These are phyloP conservation scores for Campaea margaritaria DNA, from an alignment of 2,888 invertebrate species.

Conservation along the genomic window DNA sequence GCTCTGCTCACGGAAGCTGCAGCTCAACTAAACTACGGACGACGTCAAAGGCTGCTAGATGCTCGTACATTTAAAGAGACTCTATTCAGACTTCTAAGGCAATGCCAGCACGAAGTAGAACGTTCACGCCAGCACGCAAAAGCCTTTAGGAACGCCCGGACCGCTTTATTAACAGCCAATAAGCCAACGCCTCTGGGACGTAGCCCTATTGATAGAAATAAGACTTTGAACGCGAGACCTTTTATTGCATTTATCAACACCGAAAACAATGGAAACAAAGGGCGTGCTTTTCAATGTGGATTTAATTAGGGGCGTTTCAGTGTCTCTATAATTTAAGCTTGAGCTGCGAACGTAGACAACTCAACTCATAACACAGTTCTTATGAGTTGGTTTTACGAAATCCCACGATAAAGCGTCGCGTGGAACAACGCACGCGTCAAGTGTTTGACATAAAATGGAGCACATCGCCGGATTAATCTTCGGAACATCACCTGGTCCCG, in stretches of 20 bases:
- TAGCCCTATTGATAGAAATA: constrained; percentile 41
- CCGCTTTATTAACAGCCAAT: constrained; percentile 66
- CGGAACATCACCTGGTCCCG: constrained; percentile 45
- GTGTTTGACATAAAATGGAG: constrained; percentile 22
- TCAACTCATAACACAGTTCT: no score
- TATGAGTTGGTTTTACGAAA: neutral
- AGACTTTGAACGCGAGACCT: constrained; percentile 30
- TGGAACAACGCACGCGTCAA: neutral
- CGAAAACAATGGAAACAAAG: constrained; percentile 20
- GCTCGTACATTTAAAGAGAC: constrained; percentile 51
- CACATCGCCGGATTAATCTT: constrained; percentile 45
- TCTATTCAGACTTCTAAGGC: constrained; percentile 46
- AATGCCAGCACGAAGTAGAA: constrained; percentile 57
- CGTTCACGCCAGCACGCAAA: constrained; percentile 57
- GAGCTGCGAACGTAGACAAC: no score
- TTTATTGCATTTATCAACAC: constrained; percentile 30
- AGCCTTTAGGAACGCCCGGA: constrained; percentile 53
- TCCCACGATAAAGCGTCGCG: constrained; percentile 5
- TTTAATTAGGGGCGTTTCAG: constrained; percentile 1
- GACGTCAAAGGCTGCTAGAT: constrained; percentile 39
- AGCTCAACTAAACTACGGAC: constrained; percentile 49
- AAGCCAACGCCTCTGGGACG: constrained; percentile 36
- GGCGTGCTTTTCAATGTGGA: constrained; percentile 2
- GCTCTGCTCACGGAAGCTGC: constrained; percentile 41
- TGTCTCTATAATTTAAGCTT: neutral